Percentiles rank a stretch among this genome's conserved stretches.
phyloP scores from a whole-genome alignment of 64 coral and sea anemone genomes.

The Pocillopora damicornis region DNA sequence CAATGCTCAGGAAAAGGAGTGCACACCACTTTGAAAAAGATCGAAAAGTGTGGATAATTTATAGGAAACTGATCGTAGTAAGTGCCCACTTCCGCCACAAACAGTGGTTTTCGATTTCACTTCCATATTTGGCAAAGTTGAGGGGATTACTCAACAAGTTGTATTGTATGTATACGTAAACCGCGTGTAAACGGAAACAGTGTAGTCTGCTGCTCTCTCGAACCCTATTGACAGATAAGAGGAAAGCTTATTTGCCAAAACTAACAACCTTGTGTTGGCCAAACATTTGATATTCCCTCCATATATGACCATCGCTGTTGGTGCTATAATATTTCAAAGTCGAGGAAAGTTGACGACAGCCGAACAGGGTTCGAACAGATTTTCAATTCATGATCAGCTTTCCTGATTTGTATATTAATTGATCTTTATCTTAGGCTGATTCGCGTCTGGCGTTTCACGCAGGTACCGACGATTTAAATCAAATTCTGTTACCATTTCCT shows the following conservation, averaged over 20 bases:
- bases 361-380: not conserved
- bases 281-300: too few relatives aligned
- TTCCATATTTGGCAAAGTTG: slow-evolving; percentile 14
- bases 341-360: not conserved
- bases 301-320: too few relatives aligned
- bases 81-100: not conserved
- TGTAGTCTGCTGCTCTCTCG: not conserved
- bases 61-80: slow-evolving; percentile 7
- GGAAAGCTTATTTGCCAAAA: not conserved
- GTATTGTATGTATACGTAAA: not conserved
- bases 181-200: not conserved
- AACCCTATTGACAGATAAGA: not conserved
- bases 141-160: not conserved
- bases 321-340: not conserved
- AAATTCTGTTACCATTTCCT: too few relatives aligned
- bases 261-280: not conserved
- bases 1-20: not conserved
- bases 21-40: not conserved
- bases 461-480: too few relatives aligned
- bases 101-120: not conserved
- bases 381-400: not conserved
- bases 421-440: too few relatives aligned
- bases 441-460: too few relatives aligned
- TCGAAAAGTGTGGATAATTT: not conserved
- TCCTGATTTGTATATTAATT: not conserved